These are phyloP conservation scores for Diglossa cyanea DNA, from an alignment of 2,797 vertebrate genomes.

Conservation along the genomic window DNA sequence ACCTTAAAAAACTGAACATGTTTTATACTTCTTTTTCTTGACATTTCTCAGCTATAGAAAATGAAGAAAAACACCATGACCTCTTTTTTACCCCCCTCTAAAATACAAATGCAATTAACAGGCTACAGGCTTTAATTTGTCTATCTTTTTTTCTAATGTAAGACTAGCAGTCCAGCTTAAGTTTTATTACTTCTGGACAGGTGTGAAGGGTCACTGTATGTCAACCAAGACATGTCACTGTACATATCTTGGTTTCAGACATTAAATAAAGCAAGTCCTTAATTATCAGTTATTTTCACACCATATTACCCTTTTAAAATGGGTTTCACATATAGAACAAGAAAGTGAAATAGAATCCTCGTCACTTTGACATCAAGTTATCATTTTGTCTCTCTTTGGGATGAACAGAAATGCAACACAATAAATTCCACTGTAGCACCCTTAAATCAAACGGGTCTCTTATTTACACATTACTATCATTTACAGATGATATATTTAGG, in stretches of 20 bases:
- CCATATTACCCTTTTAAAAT: neutral
- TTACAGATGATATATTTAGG: neutral
- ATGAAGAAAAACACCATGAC: neutral
- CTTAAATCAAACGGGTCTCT: neutral
- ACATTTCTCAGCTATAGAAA: neutral
- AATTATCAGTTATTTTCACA: slow-evolving; percentile 30
- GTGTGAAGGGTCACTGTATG: neutral
- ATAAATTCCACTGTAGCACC: neutral
- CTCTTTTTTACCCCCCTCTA: fast-evolving
- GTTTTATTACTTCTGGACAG: neutral
- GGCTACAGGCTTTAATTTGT: neutral
- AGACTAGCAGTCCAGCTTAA: neutral
- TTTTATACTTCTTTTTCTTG: neutral
- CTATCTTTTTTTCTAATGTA: neutral
- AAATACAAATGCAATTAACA: neutral
- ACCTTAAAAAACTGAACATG: neutral
- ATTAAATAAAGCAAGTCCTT: neutral
- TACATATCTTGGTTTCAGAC: neutral
- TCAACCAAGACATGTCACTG: neutral
- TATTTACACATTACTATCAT: neutral
- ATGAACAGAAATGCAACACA: neutral
- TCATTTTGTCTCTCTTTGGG: neutral
- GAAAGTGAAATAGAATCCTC: neutral
- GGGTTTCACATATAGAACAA: neutral
- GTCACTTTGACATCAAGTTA: neutral